A percentile compares a stretch with the other conserved stretches of the same genome.
phyloP scores from a whole-genome alignment of 2,797 vertebrate species.

The Hemitrygon akajei region DNA sequence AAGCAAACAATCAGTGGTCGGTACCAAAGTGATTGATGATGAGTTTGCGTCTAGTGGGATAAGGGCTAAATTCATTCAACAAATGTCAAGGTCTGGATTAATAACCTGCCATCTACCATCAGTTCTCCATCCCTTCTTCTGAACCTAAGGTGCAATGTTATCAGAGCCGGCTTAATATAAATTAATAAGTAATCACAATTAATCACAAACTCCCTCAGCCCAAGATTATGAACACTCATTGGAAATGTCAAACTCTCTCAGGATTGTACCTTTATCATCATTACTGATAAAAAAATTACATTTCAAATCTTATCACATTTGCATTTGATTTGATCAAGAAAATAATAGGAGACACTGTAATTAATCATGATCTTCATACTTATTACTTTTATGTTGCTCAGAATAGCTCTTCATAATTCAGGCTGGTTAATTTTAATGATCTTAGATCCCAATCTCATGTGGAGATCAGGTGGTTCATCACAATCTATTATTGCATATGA shows the following conservation, averaged over 20 bases:
- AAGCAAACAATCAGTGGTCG: not conserved
- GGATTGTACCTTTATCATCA: not conserved
- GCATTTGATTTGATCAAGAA: not conserved
- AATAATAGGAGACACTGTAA: not conserved
- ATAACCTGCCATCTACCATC: not conserved
- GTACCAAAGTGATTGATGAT: too few species aligned
- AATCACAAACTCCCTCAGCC: not conserved
- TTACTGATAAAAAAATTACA: not conserved
- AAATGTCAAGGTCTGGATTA: not conserved
- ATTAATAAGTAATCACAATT: conserved; percentile 14
- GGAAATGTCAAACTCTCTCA: not conserved
- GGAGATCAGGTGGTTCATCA: not conserved
- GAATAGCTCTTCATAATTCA: not conserved
- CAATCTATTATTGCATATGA: not conserved
- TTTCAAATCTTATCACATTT: not conserved
- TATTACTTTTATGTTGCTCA: not conserved
- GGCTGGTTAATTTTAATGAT: not conserved
- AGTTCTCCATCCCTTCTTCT: not conserved
- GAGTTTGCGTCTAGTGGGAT: not conserved
- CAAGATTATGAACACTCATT: not conserved
- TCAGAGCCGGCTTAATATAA: not conserved
- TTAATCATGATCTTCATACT: not conserved
- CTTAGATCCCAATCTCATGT: not conserved
- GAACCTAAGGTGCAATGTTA: not conserved
- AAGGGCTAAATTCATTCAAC: not conserved